Evolutionary conservation across 2,797 vertebrate genomes (phyloP), one percentile per base, ranked within the genome.

Genomic region (Basileuterus tristriatus): DNA sequence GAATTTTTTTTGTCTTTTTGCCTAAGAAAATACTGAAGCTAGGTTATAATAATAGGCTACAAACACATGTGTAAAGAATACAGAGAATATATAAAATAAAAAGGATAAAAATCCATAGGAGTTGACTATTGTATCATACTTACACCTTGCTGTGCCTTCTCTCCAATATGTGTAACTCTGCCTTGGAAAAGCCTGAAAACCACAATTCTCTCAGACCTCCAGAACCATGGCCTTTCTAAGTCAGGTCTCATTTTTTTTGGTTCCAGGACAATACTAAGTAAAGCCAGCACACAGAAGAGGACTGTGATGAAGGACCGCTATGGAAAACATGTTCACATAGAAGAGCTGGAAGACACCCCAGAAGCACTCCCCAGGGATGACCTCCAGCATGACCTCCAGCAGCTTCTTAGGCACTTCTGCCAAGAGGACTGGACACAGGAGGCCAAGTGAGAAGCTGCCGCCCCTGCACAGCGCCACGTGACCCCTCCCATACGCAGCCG

Each of bases 301-400:
- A 99, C 98, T 39, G 99, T 99, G 98, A 98, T 99, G 98, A 99
- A 98, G 98, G 99, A 99, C 79, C 97, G 83, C 97, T 98, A 96
- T 46, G 98, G 98, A 96, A 99, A 98, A 97, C 98, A 97, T 3
- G 97, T 99, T 94, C 98, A 98, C 87, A 97, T 99, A 97, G 99
- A 99, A 98, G 98, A 98, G 81, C 97, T 99, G 98, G 98, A 99
- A 89, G 98, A 99, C 96, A 97, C 98, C 64, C 98, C 98, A 7
- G 98, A 98, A 89, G 98, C 98, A 34, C 97, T 98, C 96, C 98
- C 98, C 86, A 98, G 97, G 44, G 98, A 99, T 83, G 97, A 98
- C 89, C 98, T 99, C 96, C 99, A 99, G 95, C 98, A 98, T 23
- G 99, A 99, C 96, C 98, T 99, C 97, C 98, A 98, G 96, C 98